Evolutionary conservation across 1,140 invertebrate genomes (phyloP), one percentile per base, ranked within the genome.

Genomic region (Zophobas morio): DNA sequence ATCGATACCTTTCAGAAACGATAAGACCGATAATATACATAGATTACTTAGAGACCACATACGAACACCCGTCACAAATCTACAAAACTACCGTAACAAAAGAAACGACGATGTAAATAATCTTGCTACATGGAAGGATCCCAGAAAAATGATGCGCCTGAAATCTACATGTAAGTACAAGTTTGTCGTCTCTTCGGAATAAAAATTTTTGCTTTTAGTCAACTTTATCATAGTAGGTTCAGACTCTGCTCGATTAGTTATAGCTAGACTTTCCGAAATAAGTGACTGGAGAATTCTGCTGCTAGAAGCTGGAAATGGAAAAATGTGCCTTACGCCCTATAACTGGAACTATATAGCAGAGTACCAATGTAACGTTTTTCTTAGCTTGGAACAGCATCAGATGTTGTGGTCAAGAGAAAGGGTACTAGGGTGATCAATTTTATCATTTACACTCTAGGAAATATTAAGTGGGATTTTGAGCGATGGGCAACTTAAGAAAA

Each of bases 381-480:
- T 90, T 49, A 88, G 89, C 47, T 89, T 91, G 87, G 80, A 84
- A 33, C 86, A 87, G n/a, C 84, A 86, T 39, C 84, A 85, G 34
- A 92, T 91, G 79, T 88, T 86, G 47, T 89, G 90, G 88, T 90
- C 91, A 0, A 84, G 90, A 54, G 92, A 91, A 1, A 90, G 88
- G 95, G 95, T 0, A 90, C 91, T 0, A 94, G 92, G n/a, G 91
- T 94, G 1, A 90, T 97, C 34, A 96, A 97, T 84, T 95, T 93
- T 72, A 96, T 97, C 95, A 92, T 96, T n/a, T 96, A 96, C 84
- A 93, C 95, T 0, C 88, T 96, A 35, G 96, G 96, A 0, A 92
- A 95, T 86, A 20, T 20, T 20, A 88, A 88, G 1, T 73, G 80
- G 33, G 90, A 91, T 77, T 91, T 88, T 70, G 88, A 91, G 66